A percentile compares a stretch with the other conserved stretches of the same genome.
These are phyloP conservation scores for Drosophila pseudotalamancana DNA, from an alignment of 2,888 invertebrate species.

Conservation along the genomic window DNA sequence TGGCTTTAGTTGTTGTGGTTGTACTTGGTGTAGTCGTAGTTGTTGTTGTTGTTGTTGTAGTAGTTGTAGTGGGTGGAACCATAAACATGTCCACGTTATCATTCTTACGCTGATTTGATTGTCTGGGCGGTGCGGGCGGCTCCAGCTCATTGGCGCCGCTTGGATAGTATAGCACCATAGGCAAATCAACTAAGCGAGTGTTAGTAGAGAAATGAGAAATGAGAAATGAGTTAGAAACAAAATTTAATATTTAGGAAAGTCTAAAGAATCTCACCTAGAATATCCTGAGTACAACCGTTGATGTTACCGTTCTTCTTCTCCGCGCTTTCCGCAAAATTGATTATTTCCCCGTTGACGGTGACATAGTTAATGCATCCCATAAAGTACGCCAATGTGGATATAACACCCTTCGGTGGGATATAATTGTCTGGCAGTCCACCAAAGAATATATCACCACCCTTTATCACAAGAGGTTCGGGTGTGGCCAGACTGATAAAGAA, in stretches of 20 bases:
- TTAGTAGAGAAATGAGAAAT: not conserved
- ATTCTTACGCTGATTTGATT: not conserved
- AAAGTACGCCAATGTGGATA: constrained; percentile 88
- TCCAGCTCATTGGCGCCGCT: constrained; percentile 67
- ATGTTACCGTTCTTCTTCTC: constrained; percentile 87
- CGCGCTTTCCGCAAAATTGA: constrained; percentile 90
- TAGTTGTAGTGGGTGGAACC: constrained; percentile 19
- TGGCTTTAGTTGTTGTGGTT: constrained; percentile 71
- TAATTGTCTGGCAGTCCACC: constrained; percentile 91
- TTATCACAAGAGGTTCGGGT: constrained; percentile 87
- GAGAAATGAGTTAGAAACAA: too few species aligned
- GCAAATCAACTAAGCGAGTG: constrained; percentile 76
- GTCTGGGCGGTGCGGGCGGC: constrained; percentile 23
- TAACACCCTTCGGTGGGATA: constrained; percentile 85
- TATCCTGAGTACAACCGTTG: constrained; percentile 86
- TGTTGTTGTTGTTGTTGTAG: constrained; percentile 60
- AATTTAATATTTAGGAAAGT: too few species aligned
- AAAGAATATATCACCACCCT: constrained; percentile 91
- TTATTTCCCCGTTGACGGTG: constrained; percentile 92
- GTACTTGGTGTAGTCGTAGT: too few species aligned
- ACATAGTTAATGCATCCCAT: constrained; percentile 97
- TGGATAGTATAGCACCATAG: constrained; percentile 77
- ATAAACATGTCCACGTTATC: not conserved
- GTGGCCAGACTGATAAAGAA: constrained; percentile 85
- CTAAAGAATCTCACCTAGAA: constrained; percentile 63